These are phyloP conservation scores for Leucophenga montana DNA, from an alignment of 2,888 invertebrate genomes.

Conservation along the genomic window DNA sequence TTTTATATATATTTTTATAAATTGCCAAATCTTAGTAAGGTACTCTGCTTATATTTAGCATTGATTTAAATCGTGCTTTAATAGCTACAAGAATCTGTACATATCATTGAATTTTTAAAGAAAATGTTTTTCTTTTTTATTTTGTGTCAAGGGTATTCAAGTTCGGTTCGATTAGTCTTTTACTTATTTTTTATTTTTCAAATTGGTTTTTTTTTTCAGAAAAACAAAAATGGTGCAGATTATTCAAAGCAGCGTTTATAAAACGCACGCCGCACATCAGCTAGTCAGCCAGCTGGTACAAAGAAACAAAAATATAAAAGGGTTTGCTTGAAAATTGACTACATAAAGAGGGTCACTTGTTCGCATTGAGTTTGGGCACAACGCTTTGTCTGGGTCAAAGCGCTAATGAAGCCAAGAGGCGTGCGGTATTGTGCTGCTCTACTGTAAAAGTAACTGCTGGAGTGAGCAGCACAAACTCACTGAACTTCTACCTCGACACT, in stretches of 20 bases:
- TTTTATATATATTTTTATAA: too few relatives aligned
- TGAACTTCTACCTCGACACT: too few relatives aligned
- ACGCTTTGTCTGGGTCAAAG: constrained; percentile 15
- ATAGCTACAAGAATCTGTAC: too few relatives aligned
- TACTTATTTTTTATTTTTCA: background rate
- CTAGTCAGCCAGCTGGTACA: background rate
- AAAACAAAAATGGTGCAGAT: background rate
- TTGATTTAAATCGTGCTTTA: too few relatives aligned
- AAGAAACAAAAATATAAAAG: background rate
- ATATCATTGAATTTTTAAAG: too few relatives aligned
- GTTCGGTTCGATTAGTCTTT: background rate
- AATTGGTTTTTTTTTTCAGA: background rate
- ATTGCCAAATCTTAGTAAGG: too few relatives aligned
- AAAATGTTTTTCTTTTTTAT: too few relatives aligned
- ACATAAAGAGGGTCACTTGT: constrained; percentile 8
- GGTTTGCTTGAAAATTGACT: constrained; percentile 14
- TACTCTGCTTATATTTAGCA: too few relatives aligned
- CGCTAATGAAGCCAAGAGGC: constrained; percentile 15
- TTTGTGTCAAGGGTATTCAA: too few relatives aligned
- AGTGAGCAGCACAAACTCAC: too few relatives aligned
- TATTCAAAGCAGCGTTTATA: constrained; percentile 9
- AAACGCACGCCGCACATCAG: background rate
- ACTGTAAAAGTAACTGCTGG: too few relatives aligned
- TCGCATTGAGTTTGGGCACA: background rate
- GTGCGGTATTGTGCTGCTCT: too few relatives aligned